Conservation (phyloP, 2,113 vertebrate species). For the Eublepharis macularius region DNA sequence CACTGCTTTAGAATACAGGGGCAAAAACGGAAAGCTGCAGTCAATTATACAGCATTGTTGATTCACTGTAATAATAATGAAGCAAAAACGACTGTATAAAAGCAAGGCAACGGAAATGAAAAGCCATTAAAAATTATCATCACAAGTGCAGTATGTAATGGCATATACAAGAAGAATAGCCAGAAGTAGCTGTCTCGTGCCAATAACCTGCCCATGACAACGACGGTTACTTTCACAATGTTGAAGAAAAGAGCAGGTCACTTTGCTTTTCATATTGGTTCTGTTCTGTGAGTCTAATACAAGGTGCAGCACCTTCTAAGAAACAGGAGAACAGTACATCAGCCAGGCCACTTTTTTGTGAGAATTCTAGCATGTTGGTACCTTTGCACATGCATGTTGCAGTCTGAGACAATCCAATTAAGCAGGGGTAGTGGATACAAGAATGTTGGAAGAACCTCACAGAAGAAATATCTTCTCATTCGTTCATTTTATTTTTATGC, state of each 20-base stretch:
- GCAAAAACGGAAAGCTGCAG: background rate
- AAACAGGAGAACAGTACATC: background rate
- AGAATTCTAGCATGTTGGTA: background rate
- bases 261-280: conserved; percentile 17
- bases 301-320: background rate
- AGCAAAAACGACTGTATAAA: background rate
- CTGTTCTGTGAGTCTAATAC: conserved; percentile 10
- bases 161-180: no score
- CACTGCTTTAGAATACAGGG: background rate
- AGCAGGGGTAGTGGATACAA: no score
- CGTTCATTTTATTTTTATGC: no score
- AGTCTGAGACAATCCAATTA: background rate
- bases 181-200: background rate
- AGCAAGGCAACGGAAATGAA: background rate
- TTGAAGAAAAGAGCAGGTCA: background rate
- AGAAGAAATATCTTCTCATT: background rate
- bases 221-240: conserved; percentile 36
- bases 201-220: background rate
- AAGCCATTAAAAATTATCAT: background rate
- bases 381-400: background rate
- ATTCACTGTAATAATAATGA: background rate
- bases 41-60: background rate
- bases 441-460: background rate
- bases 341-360: background rate
- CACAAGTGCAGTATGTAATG: background rate